Evolutionary conservation across 2,113 vertebrate species (phyloP).

Genomic region (Triplophysa rosa): DNA sequence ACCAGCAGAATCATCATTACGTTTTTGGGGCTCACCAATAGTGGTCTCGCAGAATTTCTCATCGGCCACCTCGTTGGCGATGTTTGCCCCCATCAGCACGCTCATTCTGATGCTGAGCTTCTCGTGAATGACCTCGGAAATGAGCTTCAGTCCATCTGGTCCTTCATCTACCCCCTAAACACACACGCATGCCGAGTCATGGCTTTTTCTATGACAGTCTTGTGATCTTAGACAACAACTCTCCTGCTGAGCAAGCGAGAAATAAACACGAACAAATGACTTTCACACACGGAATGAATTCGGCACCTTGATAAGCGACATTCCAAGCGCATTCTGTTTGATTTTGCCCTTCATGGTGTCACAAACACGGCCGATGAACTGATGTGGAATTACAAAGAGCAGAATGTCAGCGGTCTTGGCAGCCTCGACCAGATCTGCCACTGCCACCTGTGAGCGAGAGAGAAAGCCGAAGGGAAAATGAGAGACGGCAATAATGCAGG

Average conservation of each 20-base stretch:
- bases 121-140: slow-evolving; percentile 94
- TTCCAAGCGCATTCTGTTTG: slow-evolving; percentile 80
- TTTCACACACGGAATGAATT: background rate
- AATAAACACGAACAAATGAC: background rate
- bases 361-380: slow-evolving; percentile 87
- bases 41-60: slow-evolving; percentile 98
- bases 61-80: slow-evolving; percentile 93
- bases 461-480: background rate
- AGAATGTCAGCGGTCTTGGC: slow-evolving; percentile 82
- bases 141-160: slow-evolving; percentile 89
- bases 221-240: slow-evolving; percentile 20
- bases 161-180: slow-evolving; percentile 90
- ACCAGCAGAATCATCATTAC: background rate
- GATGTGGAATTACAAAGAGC: slow-evolving; percentile 95
- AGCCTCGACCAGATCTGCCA: slow-evolving; percentile 88
- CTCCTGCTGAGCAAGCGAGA: slow-evolving; percentile 17
- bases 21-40: slow-evolving; percentile 80
- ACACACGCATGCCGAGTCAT: slow-evolving; percentile 17
- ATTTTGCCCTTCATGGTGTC: slow-evolving; percentile 88
- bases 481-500: background rate
- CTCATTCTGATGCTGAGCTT: slow-evolving; percentile 86
- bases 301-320: slow-evolving; percentile 94
- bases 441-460: slow-evolving; percentile 78
- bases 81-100: slow-evolving; percentile 96
- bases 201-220: slow-evolving; percentile 3